Evolutionary conservation across 2,888 invertebrate genomes (phyloP).

Genomic region (Apotomis betuletana): DNA sequence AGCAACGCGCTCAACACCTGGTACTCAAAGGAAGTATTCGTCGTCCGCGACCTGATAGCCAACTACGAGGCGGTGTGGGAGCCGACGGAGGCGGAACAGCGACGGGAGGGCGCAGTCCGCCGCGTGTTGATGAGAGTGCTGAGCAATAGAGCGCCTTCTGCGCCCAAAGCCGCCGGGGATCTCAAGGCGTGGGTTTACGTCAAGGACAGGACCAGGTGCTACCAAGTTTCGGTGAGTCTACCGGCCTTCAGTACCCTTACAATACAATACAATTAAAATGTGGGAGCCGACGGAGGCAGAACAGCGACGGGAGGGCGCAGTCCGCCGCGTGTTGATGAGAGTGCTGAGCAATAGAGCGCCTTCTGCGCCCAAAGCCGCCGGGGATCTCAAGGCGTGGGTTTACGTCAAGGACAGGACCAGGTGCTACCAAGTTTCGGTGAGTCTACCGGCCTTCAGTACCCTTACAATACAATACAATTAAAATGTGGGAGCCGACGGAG

Average conservation of each 20-base stretch:
- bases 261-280: too few species aligned
- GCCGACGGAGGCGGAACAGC: constrained; percentile 88
- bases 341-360: constrained; percentile 86
- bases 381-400: constrained; percentile 92
- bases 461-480: too few species aligned
- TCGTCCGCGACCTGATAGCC: constrained; percentile 90
- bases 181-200: constrained; percentile 91
- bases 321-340: constrained; percentile 88
- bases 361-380: constrained; percentile 86
- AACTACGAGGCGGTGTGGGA: constrained; percentile 91
- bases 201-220: constrained; percentile 80
- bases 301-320: constrained; percentile 88
- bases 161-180: constrained; percentile 89
- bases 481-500: constrained; percentile 92
- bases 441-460: constrained; percentile 41
- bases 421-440: constrained; percentile 85
- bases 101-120: constrained; percentile 90
- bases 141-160: constrained; percentile 82
- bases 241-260: too few species aligned
- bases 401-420: constrained; percentile 85
- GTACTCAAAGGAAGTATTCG: constrained; percentile 88
- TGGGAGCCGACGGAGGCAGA: constrained; percentile 92
- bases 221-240: constrained; percentile 84
- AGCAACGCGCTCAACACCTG: constrained; percentile 80
- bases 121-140: constrained; percentile 88